Conservation (phyloP, 2,797 vertebrate genomes). For the Sebastes cheni region DNA sequence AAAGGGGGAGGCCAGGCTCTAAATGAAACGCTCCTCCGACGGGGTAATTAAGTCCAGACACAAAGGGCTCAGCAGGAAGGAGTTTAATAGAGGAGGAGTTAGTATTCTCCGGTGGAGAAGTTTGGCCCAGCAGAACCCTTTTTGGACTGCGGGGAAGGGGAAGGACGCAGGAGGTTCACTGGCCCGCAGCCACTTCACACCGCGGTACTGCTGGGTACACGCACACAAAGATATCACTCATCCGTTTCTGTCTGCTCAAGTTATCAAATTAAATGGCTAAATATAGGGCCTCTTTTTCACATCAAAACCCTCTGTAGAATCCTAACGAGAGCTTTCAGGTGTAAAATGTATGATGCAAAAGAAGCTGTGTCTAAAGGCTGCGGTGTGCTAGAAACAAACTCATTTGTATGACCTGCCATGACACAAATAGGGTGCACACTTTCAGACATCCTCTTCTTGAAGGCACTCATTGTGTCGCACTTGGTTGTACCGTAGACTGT, state of each 20-base stretch:
- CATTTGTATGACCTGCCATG: no score
- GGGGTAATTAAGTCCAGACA: slow-evolving; percentile 82
- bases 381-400: no score
- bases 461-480: no score
- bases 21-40: slow-evolving; percentile 77
- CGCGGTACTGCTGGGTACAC: not conserved
- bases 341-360: not conserved
- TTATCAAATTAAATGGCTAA: slow-evolving; percentile 1
- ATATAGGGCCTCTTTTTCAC: not conserved
- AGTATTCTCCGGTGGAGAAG: slow-evolving; percentile 62
- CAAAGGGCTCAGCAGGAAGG: slow-evolving; percentile 80
- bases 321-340: not conserved
- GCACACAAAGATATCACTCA: slow-evolving; percentile 21
- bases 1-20: slow-evolving; percentile 47
- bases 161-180: slow-evolving; percentile 26
- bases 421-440: no score
- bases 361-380: not conserved
- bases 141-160: slow-evolving; percentile 39
- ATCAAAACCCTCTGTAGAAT: not conserved
- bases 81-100: slow-evolving; percentile 72
- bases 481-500: no score
- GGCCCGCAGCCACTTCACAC: slow-evolving; percentile 43
- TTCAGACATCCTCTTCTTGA: no score
- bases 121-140: slow-evolving; percentile 42
- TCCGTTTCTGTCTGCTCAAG: slow-evolving; percentile 12